A percentile compares a stretch with the other conserved stretches of the same genome.
These are phyloP conservation scores for Okamejei kenojei DNA, from an alignment of 2,797 vertebrate species.

Conservation along the genomic window DNA sequence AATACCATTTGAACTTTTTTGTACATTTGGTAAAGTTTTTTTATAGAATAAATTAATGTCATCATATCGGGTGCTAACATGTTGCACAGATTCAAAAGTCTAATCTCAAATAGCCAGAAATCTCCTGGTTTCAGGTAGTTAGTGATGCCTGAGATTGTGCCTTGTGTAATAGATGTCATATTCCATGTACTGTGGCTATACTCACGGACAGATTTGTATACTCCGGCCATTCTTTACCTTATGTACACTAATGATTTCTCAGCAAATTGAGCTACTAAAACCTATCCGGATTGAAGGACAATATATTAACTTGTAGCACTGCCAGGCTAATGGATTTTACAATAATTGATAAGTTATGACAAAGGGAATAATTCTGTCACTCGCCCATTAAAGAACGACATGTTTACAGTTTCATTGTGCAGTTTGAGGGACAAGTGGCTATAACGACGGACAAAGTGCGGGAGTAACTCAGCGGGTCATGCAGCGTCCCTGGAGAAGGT, in stretches of 20 bases:
- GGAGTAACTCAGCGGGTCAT: too few relatives aligned
- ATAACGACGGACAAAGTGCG: neutral
- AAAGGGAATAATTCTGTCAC: neutral
- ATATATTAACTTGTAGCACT: neutral
- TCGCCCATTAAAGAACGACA: neutral
- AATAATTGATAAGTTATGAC: slow-evolving; percentile 1
- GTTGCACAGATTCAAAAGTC: neutral
- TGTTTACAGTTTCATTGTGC: slow-evolving; percentile 5
- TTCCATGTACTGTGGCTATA: neutral
- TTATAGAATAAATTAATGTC: neutral
- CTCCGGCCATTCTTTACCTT: too few relatives aligned
- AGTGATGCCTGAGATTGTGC: neutral
- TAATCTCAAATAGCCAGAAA: neutral
- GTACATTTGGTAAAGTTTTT: neutral
- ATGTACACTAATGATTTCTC: neutral
- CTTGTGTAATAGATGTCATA: neutral
- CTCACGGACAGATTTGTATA: neutral
- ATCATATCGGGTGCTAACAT: neutral
- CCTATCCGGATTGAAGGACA: neutral
- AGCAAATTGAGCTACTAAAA: neutral
- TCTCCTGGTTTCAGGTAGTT: neutral
- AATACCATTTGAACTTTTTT: neutral
- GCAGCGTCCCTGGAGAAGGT: too few relatives aligned
- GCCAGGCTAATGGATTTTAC: neutral
- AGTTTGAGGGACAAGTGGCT: neutral